Percentiles rank a stretch among this genome's conserved stretches.
These are phyloP conservation scores for Phaetusa simplex DNA, from an alignment of 2,113 vertebrate species.

Conservation along the genomic window DNA sequence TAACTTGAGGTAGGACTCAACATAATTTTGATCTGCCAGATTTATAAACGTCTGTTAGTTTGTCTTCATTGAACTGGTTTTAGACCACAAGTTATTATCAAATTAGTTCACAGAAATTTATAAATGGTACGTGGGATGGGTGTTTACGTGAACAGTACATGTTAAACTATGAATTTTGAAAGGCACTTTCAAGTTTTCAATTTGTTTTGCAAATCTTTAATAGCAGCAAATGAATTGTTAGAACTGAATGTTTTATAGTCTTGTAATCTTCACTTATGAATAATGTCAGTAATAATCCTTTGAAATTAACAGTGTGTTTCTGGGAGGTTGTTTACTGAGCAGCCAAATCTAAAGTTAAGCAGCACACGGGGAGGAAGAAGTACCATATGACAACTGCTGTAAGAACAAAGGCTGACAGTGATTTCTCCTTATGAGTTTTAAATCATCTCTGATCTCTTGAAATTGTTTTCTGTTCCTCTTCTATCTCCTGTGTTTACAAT, in stretches of 20 bases:
- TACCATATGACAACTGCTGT: neutral
- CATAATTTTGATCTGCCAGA: slow-evolving; percentile 7
- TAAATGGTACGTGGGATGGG: neutral
- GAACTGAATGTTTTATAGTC: neutral
- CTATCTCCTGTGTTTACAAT: slow-evolving; percentile 60
- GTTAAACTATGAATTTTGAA: slow-evolving; percentile 33
- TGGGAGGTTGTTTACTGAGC: slow-evolving; percentile 63
- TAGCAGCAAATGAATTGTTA: slow-evolving; percentile 36
- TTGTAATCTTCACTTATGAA: slow-evolving; percentile 49
- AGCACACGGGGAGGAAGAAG: slow-evolving; percentile 22
- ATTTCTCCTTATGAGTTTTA: slow-evolving; percentile 69
- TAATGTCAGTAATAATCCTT: slow-evolving; percentile 50
- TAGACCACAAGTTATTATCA: neutral
- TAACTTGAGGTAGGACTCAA: slow-evolving; percentile 13
- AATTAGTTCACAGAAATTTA: neutral
- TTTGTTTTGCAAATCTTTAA: slow-evolving; percentile 28
- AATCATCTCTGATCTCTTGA: slow-evolving; percentile 67
- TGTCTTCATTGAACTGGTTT: neutral
- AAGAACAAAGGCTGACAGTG: slow-evolving; percentile 57
- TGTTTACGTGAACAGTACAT: neutral
- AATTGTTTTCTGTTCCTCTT: slow-evolving; percentile 63
- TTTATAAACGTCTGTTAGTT: slow-evolving; percentile 27
- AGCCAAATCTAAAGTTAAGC: slow-evolving; percentile 34
- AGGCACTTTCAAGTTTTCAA: neutral
- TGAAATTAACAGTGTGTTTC: slow-evolving; percentile 46